phyloP scores from a whole-genome alignment of 35 echinoderm and acorn worm genomes.

The Ptychodera flava region DNA sequence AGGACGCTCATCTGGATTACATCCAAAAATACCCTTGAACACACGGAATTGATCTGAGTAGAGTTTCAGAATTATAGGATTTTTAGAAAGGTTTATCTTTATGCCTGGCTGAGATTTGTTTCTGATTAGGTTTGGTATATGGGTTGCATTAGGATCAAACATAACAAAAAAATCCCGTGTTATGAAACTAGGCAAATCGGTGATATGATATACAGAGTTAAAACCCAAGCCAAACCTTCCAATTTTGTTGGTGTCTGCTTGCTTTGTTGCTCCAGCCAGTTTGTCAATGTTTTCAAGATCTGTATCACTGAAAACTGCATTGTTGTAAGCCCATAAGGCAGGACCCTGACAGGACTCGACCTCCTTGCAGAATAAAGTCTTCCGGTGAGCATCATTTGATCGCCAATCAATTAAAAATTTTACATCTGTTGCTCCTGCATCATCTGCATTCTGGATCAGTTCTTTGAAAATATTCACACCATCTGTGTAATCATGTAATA shows the following conservation, averaged over 20 bases:
- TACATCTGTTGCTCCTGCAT: conserved; percentile 64
- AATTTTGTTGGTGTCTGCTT: conserved; percentile 56
- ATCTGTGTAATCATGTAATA: conserved; percentile 26
- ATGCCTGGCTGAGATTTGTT: conserved; percentile 36
- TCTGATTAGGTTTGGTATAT: conserved; percentile 16
- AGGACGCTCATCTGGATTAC: neutral
- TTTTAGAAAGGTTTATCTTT: conserved; percentile 35
- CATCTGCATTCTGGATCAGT: conserved; percentile 77
- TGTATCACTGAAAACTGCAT: conserved; percentile 51
- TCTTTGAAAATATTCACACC: conserved; percentile 47
- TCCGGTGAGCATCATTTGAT: conserved; percentile 8
- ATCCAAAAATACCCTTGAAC: conserved; percentile 66
- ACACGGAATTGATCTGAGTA: conserved; percentile 72
- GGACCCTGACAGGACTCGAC: conserved; percentile 73
- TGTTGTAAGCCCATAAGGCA: conserved; percentile 81
- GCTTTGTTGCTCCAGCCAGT: conserved; percentile 44
- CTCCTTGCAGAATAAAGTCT: conserved; percentile 25
- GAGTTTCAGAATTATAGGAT: neutral
- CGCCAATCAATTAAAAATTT: conserved; percentile 59
- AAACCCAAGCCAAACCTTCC: conserved; percentile 94
- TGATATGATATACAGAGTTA: conserved; percentile 88
- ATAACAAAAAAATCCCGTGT: conserved; percentile 40
- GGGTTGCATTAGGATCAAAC: conserved; percentile 70
- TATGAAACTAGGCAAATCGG: conserved; percentile 83
- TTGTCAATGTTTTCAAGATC: conserved; percentile 66